These are phyloP conservation scores for Cacatua alba DNA, from an alignment of 2,113 vertebrate species.

Conservation along the genomic window DNA sequence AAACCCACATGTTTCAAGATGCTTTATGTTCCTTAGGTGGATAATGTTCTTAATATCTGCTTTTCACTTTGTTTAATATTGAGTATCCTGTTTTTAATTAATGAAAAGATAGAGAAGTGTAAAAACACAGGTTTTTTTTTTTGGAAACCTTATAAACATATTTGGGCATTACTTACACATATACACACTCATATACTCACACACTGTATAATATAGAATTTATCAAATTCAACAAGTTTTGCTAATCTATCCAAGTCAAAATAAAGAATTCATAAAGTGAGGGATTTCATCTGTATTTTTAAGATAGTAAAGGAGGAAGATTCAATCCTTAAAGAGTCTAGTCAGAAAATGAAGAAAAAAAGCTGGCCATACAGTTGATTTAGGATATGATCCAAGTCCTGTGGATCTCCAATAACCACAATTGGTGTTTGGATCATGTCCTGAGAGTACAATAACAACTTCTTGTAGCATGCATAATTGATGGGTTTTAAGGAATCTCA, in stretches of 20 bases:
- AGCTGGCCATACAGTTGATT: constrained; percentile 46
- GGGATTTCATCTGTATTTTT: background rate
- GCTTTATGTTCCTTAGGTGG: background rate
- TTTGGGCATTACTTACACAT: background rate
- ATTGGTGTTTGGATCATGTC: constrained; percentile 59
- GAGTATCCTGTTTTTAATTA: background rate
- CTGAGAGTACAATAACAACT: constrained; percentile 64
- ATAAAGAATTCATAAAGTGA: background rate
- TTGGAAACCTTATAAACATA: background rate
- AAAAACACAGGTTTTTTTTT: background rate
- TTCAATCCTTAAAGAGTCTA: background rate
- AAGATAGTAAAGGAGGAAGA: background rate
- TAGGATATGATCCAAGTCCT: constrained; percentile 57
- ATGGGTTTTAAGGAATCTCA: constrained; percentile 57
- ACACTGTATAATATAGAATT: background rate
- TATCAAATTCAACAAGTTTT: background rate
- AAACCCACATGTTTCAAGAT: background rate
- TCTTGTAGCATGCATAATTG: constrained; percentile 57
- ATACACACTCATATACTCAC: background rate
- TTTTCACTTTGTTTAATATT: background rate
- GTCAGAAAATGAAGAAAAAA: constrained; percentile 4
- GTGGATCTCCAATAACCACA: constrained; percentile 59
- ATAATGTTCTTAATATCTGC: background rate
- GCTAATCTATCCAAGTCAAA: background rate
- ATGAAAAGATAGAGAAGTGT: background rate